Base-by-base conservation (phyloP, 2,113 vertebrate species). In the Lates calcarifer region DNA sequence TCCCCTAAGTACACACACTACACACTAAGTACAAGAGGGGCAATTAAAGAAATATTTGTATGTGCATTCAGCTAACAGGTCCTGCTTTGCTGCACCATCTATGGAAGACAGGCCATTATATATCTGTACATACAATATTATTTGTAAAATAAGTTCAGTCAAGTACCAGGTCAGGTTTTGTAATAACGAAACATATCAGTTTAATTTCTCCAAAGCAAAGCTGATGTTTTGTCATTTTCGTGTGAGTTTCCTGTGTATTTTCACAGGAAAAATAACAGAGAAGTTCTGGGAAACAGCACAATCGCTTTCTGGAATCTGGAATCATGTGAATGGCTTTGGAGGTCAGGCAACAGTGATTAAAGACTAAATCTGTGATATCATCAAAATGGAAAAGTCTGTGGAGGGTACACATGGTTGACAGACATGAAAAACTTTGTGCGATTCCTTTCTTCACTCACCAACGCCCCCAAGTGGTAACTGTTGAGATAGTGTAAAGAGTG, bases 391-490 rank as follows among this genome's bases (percentile, higher is more conserved):
- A 67, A 82, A 22, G 43, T 41, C 24, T 55, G 4, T 28, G 24
- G 53, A 56, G 10, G 24, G 35, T 49, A n/a, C 43, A 49, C 17
- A 71, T 37, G 22, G 22, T 2, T 55, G 17, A 47, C 43, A 66
- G 33, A 37, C 51, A 37, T 29, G 12, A 10, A 37, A 2, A 55
- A n/a, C 29, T 31, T 2, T 33, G 4, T 15, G 43, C 13, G 45
- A 57, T 72, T 82, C 11, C 7, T 62, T 73, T 77, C 41, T 53
- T 86, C 63, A 69, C 83, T 88, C 80, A 73, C 29, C 33, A 53
- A 13, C 22, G 47, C 90, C 86, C 35, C 77, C 87, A 47, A 57
- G 88, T 89, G 91, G 87, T 39, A 3, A n/a, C 24, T 37, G 47
- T 17, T 13, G 20, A 43, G 3, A 17, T 7, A n/a, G 8, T 53